Evolutionary conservation across 2,113 vertebrate species (phyloP), one percentile per base, ranked within the genome.

Genomic region (Podiceps cristatus): DNA sequence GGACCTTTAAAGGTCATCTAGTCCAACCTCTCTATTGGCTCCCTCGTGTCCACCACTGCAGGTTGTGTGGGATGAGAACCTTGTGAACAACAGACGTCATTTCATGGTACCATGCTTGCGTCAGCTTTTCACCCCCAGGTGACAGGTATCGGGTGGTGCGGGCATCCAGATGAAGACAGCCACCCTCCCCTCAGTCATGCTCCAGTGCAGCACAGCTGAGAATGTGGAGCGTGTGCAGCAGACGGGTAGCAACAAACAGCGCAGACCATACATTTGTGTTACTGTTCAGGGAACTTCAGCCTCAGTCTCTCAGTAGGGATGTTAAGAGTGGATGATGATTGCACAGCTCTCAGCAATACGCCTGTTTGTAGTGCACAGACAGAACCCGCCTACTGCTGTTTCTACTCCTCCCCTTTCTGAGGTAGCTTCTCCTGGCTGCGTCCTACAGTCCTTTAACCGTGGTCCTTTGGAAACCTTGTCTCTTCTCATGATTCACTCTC

Each of bases 281-380:
- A n/a, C 67, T 74, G 66, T 7, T 20, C 0, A 0, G n/a, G 37
- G 17, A 75, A 42, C 24, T 3, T 3, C 44, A 83, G 35, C 56
- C 17, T 81, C n/a, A 11, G 17, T 50, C 52, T 53, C 42, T 78
- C 42, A 7, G 16, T 24, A 62, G 37, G 42, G 44, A 37, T 69
- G 81, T 84, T 53, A 49, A 50, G 20, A n/a, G 42, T 55, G 53
- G 47, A 28, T 45, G 33, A 16, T 62, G 35, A 55, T 4, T 5
- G 6, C 90, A 58, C 6, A 77, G 29, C 15, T 71, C 47, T 86
- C 53, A 35, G 53, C 31, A 78, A 3, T 42, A 25, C 9, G 69
- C 49, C 45, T 78, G 16, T 90, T 84, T 50, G 64, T 55, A 81
- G 53, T 31, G n/a, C 44, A 86, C 18, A 49, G 33, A 18, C 33